Evolutionary conservation across 2,113 vertebrate species (phyloP), one percentile per base, ranked within the genome.

Genomic region (Trinectes maculatus): DNA sequence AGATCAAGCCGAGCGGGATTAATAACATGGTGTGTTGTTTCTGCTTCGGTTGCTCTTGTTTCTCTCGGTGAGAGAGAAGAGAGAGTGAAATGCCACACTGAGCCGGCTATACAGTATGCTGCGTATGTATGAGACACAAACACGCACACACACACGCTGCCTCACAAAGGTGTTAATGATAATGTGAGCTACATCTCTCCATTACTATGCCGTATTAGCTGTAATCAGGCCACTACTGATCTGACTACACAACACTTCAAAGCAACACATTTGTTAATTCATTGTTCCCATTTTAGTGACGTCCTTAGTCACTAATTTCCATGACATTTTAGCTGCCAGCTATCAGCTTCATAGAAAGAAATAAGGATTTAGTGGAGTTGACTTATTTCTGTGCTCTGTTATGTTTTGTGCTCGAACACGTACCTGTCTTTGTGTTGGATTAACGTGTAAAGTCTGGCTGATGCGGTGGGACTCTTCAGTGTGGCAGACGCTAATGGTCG

Each of bases 11-110:
- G 46, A 59, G 71, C 16, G 22, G 26, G 43, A 31, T 44, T 53
- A 44, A 52, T 12, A 44, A 18, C 46, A 52, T 9, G 24, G 46
- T 1, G 60, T 26, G 55, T 25, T 26, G 62, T n/a, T 19, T 2
- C 13, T 33, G 59, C 43, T 42, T 11, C 26, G 59, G 26, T 48
- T 25, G 34, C 6, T 47, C 16, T 1, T 29, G 43, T 71, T 64
- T 66, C 36, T 44, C 37, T 33, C 54, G 49, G 49, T 37, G 26
- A 47, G 19, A 58, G 31, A 59, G 49, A 51, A 21, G 24, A 52
- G 59, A 74, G 55, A 53, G 64, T 36, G 75, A 79, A 68, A 79
- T 59, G 54, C 48, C 63, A 46, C 34, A 55, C 71, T 43, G 56
- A 37, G 56, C 60, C 6, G 31, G 8, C 49, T 71, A 74, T 78